These are phyloP conservation scores for Dendrocincla tyrannina DNA, from an alignment of 2,797 vertebrate species.

Conservation along the genomic window DNA sequence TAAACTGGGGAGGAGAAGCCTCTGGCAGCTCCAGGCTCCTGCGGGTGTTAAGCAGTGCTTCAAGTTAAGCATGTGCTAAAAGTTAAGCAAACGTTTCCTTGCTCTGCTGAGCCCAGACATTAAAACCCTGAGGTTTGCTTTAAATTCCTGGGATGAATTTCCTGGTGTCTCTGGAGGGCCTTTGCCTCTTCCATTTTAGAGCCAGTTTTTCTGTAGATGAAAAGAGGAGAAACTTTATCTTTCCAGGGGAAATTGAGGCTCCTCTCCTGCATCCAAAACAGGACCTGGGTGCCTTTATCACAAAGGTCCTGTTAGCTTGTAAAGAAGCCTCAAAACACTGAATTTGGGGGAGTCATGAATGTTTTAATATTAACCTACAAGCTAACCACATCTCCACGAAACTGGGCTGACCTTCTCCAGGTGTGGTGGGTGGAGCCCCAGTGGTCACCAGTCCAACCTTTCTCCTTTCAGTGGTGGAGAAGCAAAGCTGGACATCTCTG, in stretches of 20 bases:
- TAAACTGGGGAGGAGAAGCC: neutral
- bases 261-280: rapidly evolving
- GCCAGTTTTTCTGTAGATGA: neutral
- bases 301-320: neutral
- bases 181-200: neutral
- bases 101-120: neutral
- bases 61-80: neutral
- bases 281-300: neutral
- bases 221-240: neutral
- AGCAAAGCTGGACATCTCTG: neutral
- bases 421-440: neutral
- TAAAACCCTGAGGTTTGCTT: neutral
- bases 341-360: neutral
- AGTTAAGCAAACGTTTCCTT: neutral
- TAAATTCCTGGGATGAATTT: neutral
- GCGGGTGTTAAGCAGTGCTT: neutral
- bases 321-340: neutral
- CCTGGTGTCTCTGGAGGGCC: neutral
- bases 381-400: rapidly evolving
- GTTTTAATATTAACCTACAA: neutral
- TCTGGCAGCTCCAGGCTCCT: neutral
- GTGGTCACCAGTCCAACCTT: neutral
- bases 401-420: too few relatives aligned
- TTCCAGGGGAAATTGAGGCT: neutral
- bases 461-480: neutral